These are phyloP conservation scores for Scolopax rusticola DNA, from an alignment of 2,797 vertebrate genomes.

Conservation along the genomic window DNA sequence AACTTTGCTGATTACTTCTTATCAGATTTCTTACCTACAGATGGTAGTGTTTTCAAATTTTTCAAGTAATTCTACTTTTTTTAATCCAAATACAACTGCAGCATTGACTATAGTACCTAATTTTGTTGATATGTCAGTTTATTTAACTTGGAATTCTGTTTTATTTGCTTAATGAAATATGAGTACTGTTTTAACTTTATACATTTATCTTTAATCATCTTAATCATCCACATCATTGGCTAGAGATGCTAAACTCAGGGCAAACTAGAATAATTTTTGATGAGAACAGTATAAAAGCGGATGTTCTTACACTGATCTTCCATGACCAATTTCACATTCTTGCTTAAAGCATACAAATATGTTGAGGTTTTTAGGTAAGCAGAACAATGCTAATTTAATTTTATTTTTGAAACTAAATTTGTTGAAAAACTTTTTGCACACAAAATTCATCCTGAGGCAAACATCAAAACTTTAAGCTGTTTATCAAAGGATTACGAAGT, in stretches of 20 bases:
- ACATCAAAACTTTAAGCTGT: background rate
- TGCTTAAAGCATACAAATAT: background rate
- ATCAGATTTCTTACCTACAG: background rate
- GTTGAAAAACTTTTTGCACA: background rate
- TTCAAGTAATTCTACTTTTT: background rate
- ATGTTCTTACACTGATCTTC: background rate
- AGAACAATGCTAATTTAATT: background rate
- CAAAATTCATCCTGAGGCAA: background rate
- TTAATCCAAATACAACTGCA: background rate
- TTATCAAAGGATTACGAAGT: background rate
- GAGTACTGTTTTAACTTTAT: background rate
- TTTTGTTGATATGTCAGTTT: background rate
- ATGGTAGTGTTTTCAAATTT: background rate
- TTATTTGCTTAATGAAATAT: background rate
- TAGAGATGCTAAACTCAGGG: background rate
- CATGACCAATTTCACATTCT: background rate
- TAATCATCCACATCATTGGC: background rate
- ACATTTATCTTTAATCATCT: background rate
- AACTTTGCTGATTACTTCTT: background rate
- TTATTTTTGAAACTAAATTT: background rate
- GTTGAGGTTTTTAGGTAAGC: background rate
- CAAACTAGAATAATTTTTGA: background rate
- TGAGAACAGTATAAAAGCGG: background rate
- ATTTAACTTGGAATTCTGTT: background rate
- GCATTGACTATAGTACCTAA: background rate